Base-by-base conservation (phyloP, 2,888 invertebrate genomes). In the Neoitamus cyanurus region DNA sequence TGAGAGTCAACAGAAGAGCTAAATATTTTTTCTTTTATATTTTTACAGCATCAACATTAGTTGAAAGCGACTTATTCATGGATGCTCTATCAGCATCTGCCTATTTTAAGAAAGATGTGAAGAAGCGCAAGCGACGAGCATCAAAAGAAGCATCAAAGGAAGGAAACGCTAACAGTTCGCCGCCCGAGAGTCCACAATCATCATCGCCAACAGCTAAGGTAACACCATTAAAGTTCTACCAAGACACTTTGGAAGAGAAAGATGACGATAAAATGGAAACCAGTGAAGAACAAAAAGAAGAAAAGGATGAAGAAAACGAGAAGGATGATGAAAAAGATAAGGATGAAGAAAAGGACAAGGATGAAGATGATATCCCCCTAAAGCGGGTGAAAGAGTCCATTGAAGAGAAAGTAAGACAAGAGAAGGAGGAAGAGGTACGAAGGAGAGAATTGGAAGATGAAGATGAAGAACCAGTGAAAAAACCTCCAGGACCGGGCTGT, bases 51-150 rank as follows among this genome's bases (percentile, higher is more conserved):
- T 93, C 94, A 91, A 91, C 95, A 87, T 91, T 98, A 75, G 95
- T 97, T 89, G 98, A 98, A 90, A 97, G 97, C 89, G 97, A 96
- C 88, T 95, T 97, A 92, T 98, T 98, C 90, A 97, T 97, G 95
- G 97, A 98, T 90, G 97, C 97, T 0, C 92, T 98, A 42, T 93
- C 94, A 87, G 95, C 95, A 4, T 96, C 95, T 1, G 95, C 96
- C 6, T 94, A 94, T 31, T 90, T 92, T 90, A 92, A 95, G 93
- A 93, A 96, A 90, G 95, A 96, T 86, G 93, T 94, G 1, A 94
- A 95, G 88, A 97, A 97, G 89, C 93, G 96, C 85, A 97, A 96
- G 91, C 94, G 97, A 70, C 93, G 95, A 69, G 93, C 93, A 3
- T 94, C 94, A 1, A 87, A 86, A 83, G 87, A 87, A 7, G 25